phyloP scores from a whole-genome alignment of 2,888 invertebrate genomes.

The Harpalus rufipes region DNA sequence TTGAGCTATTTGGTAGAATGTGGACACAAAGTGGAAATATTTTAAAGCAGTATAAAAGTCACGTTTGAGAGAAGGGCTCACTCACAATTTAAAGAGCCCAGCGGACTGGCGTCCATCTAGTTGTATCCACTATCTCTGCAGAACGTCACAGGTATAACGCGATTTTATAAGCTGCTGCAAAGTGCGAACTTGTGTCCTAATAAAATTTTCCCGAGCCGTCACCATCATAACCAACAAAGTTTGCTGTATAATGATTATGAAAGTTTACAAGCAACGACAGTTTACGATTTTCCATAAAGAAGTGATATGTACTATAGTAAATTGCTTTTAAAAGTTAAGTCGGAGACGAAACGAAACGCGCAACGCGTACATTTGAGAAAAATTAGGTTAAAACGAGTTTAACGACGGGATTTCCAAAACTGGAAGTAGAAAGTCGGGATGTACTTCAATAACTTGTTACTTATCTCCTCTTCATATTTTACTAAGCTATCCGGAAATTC shows the following conservation, averaged over 20 bases:
- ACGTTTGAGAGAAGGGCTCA: background rate
- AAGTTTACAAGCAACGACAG: slow-evolving; percentile 54
- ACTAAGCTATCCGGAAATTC: background rate
- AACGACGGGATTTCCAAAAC: slow-evolving; percentile 27
- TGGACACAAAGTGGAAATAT: background rate
- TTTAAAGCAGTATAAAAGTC: slow-evolving; percentile 5
- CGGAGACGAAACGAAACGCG: background rate
- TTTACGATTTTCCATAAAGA: slow-evolving; percentile 54
- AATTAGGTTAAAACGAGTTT: slow-evolving; percentile 42
- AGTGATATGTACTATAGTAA: slow-evolving; percentile 58
- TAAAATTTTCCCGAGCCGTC: slow-evolving; percentile 47
- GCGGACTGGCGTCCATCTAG: slow-evolving; percentile 2
- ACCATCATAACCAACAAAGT: slow-evolving; percentile 54
- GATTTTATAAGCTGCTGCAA: slow-evolving; percentile 47
- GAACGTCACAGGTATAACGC: slow-evolving; percentile 19
- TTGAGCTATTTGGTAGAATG: background rate
- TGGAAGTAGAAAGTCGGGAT: slow-evolving; percentile 19
- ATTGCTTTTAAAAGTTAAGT: slow-evolving; percentile 58
- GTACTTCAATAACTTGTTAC: slow-evolving; percentile 31
- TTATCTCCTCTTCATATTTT: slow-evolving; percentile 8
- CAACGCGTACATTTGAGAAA: slow-evolving; percentile 20
- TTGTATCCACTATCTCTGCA: background rate
- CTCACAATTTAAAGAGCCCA: slow-evolving; percentile 12
- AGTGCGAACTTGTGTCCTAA: slow-evolving; percentile 58
- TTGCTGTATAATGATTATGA: slow-evolving; percentile 50